Evolutionary conservation across 2,797 vertebrate genomes (phyloP).

Genomic region (Schizopygopsis pylzovi): DNA sequence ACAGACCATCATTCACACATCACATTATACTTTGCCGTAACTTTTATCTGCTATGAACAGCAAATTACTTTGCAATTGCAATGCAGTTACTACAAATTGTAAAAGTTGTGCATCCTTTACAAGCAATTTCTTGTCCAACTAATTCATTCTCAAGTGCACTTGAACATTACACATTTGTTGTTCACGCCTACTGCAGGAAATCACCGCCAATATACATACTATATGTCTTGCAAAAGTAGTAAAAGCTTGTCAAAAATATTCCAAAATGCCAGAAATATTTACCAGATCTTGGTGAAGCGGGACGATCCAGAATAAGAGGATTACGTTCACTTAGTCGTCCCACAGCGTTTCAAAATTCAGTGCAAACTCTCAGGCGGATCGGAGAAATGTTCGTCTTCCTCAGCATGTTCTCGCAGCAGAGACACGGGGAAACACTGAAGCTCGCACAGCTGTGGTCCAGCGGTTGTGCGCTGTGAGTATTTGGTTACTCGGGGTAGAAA

Average conservation of each 20-base stretch:
- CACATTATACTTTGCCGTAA: not conserved
- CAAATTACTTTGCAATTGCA: not conserved
- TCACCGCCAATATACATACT: not conserved
- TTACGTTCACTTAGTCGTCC: constrained; percentile 50
- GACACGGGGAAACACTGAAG: constrained; percentile 58
- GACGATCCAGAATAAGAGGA: constrained; percentile 33
- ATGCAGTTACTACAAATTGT: not conserved
- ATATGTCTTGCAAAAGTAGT: not conserved
- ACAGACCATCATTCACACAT: not conserved
- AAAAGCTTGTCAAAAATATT: constrained; percentile 27
- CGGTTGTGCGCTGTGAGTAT: constrained; percentile 42
- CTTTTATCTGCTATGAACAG: constrained; percentile 6
- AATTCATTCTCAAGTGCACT: not conserved
- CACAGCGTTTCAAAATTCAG: constrained; percentile 19
- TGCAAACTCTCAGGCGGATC: constrained; percentile 41
- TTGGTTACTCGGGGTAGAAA: constrained; percentile 64
- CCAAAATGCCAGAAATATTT: constrained; percentile 35
- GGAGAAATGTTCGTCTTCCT: constrained; percentile 58
- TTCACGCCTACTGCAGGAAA: not conserved
- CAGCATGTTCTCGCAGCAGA: constrained; percentile 67
- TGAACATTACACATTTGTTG: not conserved
- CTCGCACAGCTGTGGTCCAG: constrained; percentile 54
- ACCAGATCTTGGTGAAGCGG: constrained; percentile 43
- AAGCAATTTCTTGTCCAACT: not conserved
- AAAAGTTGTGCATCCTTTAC: not conserved